phyloP scores from a whole-genome alignment of 2,113 vertebrate species.

The Numida meleagris region DNA sequence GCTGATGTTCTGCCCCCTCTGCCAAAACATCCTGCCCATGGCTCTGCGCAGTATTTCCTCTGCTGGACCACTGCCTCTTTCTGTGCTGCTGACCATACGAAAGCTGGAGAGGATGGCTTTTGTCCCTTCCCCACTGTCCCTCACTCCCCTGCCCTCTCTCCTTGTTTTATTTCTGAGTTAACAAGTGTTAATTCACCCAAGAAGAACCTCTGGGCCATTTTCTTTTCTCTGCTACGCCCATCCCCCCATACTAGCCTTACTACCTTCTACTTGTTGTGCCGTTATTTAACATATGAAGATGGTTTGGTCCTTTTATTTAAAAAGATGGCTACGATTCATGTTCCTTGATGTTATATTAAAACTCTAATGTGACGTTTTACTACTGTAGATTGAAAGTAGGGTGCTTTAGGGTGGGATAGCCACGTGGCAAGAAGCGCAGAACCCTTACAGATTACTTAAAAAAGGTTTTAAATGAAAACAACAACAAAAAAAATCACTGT shows the following conservation, averaged over 20 bases:
- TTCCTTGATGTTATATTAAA: conserved; percentile 76
- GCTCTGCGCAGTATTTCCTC: neutral
- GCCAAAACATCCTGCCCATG: neutral
- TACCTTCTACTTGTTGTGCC: conserved; percentile 56
- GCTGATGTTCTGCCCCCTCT: neutral
- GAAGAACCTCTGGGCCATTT: conserved; percentile 39
- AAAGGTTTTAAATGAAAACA: conserved; percentile 46
- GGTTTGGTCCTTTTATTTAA: conserved; percentile 57
- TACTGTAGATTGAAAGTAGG: conserved; percentile 69
- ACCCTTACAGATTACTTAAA: conserved; percentile 62
- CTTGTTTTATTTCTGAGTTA: conserved; percentile 40
- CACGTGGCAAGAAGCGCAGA: conserved; percentile 23
- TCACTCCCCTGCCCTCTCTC: neutral
- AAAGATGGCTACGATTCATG: conserved; percentile 60
- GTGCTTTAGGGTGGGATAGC: conserved; percentile 45
- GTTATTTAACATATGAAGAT: conserved; percentile 61
- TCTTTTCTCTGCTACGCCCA: conserved; percentile 2
- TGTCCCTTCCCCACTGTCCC: neutral
- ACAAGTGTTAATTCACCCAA: neutral
- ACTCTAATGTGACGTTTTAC: conserved; percentile 66
- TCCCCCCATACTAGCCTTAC: conserved; percentile 39
- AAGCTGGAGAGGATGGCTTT: neutral
- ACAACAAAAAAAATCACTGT: conserved; percentile 49
- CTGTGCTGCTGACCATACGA: neutral
- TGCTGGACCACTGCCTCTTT: neutral